These are phyloP conservation scores for Malaclemys terrapin DNA, from an alignment of 2,113 vertebrate species.

Conservation along the genomic window DNA sequence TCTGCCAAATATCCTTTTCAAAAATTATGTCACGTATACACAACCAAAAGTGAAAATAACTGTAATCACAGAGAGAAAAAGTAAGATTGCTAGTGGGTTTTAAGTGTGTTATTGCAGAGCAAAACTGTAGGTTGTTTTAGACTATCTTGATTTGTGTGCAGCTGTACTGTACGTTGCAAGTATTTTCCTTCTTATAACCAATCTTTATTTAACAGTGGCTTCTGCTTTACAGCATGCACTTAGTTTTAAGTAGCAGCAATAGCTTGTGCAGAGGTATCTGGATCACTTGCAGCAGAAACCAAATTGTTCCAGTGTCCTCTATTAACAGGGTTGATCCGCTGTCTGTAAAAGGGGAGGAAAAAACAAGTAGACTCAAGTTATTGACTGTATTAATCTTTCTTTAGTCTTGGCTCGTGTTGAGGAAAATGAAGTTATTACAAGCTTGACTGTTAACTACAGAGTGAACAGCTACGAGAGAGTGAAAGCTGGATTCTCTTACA, in stretches of 20 bases:
- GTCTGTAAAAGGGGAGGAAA: constrained; percentile 50
- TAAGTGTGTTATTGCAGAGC: background rate
- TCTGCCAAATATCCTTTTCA: background rate
- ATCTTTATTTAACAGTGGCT: background rate
- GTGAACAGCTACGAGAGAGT: background rate
- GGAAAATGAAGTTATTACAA: background rate
- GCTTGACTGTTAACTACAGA: background rate
- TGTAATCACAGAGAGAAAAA: background rate
- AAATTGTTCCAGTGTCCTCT: background rate
- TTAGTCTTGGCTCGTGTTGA: background rate
- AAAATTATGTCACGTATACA: background rate
- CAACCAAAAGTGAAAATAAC: background rate
- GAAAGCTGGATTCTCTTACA: background rate
- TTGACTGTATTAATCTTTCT: constrained; percentile 5
- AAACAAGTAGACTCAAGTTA: background rate
- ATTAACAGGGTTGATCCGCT: constrained; percentile 67
- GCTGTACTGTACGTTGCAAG: background rate
- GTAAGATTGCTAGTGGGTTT: background rate
- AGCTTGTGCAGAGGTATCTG: background rate
- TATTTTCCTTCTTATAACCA: background rate
- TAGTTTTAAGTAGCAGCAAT: background rate
- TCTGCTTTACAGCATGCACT: background rate
- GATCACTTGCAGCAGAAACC: background rate
- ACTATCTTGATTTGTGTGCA: fast-evolving
- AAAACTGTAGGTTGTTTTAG: background rate